These are phyloP conservation scores for Dasyprocta punctata DNA, from an alignment of 2,113 vertebrate genomes.

Conservation along the genomic window DNA sequence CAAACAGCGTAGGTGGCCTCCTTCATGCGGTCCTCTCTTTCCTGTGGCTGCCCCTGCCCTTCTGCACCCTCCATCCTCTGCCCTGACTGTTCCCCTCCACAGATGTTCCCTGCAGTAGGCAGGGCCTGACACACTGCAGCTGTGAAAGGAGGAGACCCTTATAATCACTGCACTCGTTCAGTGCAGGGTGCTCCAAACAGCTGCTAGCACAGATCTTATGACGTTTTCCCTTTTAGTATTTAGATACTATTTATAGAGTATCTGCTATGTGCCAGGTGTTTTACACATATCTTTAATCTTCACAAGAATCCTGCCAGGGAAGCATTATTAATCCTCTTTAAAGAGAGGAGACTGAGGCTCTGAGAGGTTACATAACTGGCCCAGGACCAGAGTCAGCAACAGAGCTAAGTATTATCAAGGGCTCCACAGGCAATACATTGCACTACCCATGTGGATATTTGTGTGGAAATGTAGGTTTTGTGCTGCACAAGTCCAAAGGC, in stretches of 20 bases:
- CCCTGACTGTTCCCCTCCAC: background rate
- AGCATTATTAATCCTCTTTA: conserved; percentile 36
- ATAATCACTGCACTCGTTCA: conserved; percentile 42
- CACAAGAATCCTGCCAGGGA: background rate
- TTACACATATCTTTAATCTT: conserved; percentile 58
- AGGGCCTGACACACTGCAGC: conserved; percentile 56
- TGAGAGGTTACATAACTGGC: background rate
- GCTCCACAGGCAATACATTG: background rate
- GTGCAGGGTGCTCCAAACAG: background rate
- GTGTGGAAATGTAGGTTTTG: background rate
- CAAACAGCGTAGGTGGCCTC: conserved; percentile 36
- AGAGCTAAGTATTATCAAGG: conserved; percentile 9
- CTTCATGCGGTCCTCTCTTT: background rate
- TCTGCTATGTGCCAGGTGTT: conserved; percentile 38
- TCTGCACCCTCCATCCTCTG: background rate
- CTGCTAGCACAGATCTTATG: background rate
- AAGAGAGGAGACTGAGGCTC: conserved; percentile 55
- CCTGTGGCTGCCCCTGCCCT: background rate
- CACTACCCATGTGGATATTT: background rate
- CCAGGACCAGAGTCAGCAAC: background rate
- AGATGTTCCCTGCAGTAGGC: conserved; percentile 17
- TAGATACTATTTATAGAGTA: conserved; percentile 40
- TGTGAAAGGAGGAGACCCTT: conserved; percentile 63
- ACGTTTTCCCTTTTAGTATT: conserved; percentile 10
- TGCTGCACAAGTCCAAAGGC: background rate